Evolutionary conservation across 2,113 vertebrate species (phyloP).

Genomic region (Rallus limicola): DNA sequence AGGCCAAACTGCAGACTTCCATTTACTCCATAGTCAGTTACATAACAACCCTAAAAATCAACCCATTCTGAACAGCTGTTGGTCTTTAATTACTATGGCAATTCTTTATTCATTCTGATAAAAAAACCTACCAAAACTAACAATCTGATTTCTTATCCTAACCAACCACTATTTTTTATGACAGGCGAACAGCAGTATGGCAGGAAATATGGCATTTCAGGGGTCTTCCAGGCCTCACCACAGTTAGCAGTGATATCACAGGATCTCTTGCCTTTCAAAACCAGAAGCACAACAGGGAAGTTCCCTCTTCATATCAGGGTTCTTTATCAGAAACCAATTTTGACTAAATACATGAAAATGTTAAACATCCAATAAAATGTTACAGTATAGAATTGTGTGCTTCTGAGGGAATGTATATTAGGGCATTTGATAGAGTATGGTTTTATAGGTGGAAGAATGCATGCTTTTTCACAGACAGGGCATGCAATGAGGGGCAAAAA

Average conservation of each 20-base stretch:
- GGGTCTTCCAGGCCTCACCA: background rate
- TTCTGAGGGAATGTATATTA: rapidly evolving
- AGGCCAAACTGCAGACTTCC: slow-evolving; percentile 38
- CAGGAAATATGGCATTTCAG: background rate
- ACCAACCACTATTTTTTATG: background rate
- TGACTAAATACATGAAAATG: background rate
- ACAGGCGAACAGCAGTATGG: background rate
- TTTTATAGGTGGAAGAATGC: background rate
- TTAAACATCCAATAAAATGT: background rate
- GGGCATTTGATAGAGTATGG: background rate
- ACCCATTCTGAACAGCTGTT: background rate
- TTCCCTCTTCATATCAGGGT: rapidly evolving
- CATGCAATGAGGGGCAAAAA: background rate
- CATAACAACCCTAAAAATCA: background rate
- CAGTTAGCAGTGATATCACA: background rate
- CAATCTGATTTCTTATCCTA: background rate
- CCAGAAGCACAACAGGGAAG: background rate
- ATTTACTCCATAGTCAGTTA: background rate
- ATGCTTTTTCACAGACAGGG: background rate
- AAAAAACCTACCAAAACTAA: no score
- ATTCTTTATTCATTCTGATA: no score
- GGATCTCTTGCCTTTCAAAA: background rate
- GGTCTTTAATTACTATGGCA: background rate
- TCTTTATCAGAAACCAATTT: background rate
- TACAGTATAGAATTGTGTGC: background rate